Base-by-base conservation (phyloP, 2,888 invertebrate genomes). In the Pelosia muscerda region DNA sequence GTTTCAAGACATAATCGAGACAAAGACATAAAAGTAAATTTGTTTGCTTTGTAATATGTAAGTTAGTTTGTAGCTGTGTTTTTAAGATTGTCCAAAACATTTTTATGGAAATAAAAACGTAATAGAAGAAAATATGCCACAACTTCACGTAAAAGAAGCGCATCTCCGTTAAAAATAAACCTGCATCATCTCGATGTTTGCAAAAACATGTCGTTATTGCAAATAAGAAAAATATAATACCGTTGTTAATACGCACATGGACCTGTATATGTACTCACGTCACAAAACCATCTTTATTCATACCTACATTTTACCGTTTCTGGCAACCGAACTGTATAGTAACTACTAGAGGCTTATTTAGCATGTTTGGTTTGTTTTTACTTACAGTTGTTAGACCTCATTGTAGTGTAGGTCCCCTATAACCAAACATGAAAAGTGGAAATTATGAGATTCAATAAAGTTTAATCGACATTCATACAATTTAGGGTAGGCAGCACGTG, bases 251-350 rank as follows among this genome's bases (percentile, higher is more conserved):
- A 49, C 5, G 42, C n/a, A 9, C 9, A 9, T n/a, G 19, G 8
- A 49, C n/a, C n/a, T 49, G 19, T 42, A 42, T 13, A 38, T 1
- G 15, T 15, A 5, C 19, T 4, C 42, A 49, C n/a, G 49, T 49
- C n/a, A 49, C 49, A 49, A 49, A n/a, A 19, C 15, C 15, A n/a
- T 49, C n/a, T 49, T 49, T n/a, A 49, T 49, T 49, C n/a, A 8
- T 42, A 42, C n/a, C n/a, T n/a, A n/a, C n/a, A 19, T 49, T 49
- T 49, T 49, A 49, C 49, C 49, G 49, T 49, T 49, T n/a, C 49
- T 49, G 49, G 49, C 49, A 49, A 49, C 49, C 9, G 49, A n/a
- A n/a, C n/a, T 49, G 49, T 49, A n/a, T n/a, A n/a, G 49, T 8
- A 42, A 19, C 19, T n/a, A n/a, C 19, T 49, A 49, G n/a, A 19